These are phyloP conservation scores for Pithys albifrons DNA, from an alignment of 2,113 vertebrate genomes.

Conservation along the genomic window DNA sequence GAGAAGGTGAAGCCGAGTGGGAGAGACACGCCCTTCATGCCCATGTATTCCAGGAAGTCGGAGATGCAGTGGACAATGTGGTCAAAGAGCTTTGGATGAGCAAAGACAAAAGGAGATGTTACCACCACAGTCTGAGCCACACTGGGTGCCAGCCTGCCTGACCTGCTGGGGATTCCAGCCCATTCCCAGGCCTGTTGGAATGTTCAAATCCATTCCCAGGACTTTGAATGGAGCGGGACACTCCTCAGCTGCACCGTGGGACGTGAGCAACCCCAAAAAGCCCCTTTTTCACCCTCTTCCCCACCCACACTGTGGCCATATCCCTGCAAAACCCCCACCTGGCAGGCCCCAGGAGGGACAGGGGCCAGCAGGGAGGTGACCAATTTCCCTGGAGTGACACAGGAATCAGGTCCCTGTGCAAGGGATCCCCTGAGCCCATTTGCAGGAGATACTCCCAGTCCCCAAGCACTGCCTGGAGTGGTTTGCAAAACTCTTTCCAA, in stretches of 20 bases:
- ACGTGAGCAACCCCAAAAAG: background rate
- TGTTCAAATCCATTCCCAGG: background rate
- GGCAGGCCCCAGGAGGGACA: background rate
- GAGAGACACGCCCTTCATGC: conserved; percentile 88
- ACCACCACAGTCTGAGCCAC: background rate
- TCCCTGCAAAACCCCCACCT: background rate
- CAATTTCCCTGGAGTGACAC: background rate
- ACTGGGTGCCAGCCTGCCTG: background rate
- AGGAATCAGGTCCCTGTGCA: accelerated
- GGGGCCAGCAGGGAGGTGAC: background rate
- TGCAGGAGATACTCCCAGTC: background rate
- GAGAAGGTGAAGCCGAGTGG: conserved; percentile 97
- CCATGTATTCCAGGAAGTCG: conserved; percentile 95
- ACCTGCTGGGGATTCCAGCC: accelerated
- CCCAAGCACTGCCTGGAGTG: background rate
- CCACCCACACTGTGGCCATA: accelerated
- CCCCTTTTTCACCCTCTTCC: background rate
- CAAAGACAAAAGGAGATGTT: background rate
- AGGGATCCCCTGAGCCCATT: background rate
- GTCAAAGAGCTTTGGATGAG: conserved; percentile 84
- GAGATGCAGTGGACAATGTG: conserved; percentile 93
- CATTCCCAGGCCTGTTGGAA: background rate
- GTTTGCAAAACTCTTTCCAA: background rate
- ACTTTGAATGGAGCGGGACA: background rate
- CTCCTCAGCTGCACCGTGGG: background rate